Base-by-base conservation (phyloP, 2,888 invertebrate species). In the Archips crataeganus region DNA sequence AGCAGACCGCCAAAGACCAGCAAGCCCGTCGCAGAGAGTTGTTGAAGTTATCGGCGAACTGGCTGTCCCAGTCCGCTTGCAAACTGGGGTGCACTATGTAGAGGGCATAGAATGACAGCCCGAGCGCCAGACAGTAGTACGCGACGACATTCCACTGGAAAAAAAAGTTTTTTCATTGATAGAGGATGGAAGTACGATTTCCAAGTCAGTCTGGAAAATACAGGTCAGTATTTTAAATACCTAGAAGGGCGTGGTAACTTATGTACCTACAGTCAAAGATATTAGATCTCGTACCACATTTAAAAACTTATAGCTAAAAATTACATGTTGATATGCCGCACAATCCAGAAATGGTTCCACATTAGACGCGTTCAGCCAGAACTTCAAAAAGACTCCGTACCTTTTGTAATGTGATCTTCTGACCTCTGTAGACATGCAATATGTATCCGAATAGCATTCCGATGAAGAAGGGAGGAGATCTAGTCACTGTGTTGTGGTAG, bases 1-100 rank as follows among this genome's bases (percentile, higher is more conserved):
- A 90, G 6, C 83, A 77, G 49, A 91, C 65, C 9, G 81, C 85
- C 9, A 84, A 60, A 0, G 87, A 80, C 89, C 88, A 91, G 39
- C 75, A 76, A 6, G 88, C 83, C 49, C 89, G 79, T 69, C 84
- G 80, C 6, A 91, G 80, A 0, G 87, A 85, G 64, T 81, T 81
- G 67, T 82, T 76, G 3, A 82, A 6, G 62, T 78, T 79, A 42
- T 82, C 80, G n/a, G 77, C 13, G 2, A 78, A n/a, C 23, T 78
- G 75, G 36, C 79, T 79, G 10, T 82, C 71, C 76, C 77, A 79
- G 0, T 78, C 77, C 32, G 36, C 39, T n/a, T 60, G 59, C 59
- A 59, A 34, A 11, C 34, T 59, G 34, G 59, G 59, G 13, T 59
- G 59, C 11, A 59, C 59, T 3, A 59, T 39, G 45, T 62, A 62